Evolutionary conservation across 1,140 invertebrate species (phyloP).

Genomic region (Diuraphis noxia): DNA sequence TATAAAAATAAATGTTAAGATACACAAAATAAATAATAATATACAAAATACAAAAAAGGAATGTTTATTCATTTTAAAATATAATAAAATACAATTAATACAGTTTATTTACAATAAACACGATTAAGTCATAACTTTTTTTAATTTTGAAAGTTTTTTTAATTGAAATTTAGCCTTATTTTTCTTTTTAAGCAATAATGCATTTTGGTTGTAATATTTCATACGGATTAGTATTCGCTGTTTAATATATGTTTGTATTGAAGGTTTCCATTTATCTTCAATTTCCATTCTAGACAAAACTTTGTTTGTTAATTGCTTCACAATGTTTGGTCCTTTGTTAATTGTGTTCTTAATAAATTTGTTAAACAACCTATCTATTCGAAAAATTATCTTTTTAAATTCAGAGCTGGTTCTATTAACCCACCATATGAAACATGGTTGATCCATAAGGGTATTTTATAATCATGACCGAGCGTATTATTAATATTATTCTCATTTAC

Average conservation of each 20-base stretch:
- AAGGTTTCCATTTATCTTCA: background rate
- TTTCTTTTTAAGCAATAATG: background rate
- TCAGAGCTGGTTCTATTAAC: background rate
- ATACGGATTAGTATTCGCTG: background rate
- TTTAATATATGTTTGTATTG: background rate
- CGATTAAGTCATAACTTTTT: background rate
- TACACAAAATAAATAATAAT: too few relatives aligned
- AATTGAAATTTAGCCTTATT: background rate
- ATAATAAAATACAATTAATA: too few relatives aligned
- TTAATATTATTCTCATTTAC: too few relatives aligned
- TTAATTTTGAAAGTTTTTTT: background rate
- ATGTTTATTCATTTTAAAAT: too few relatives aligned
- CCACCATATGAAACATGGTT: too few relatives aligned
- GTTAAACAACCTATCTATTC: background rate
- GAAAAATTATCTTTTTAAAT: background rate
- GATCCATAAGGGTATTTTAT: too few relatives aligned
- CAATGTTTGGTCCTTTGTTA: background rate
- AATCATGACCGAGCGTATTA: too few relatives aligned
- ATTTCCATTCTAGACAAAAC: background rate
- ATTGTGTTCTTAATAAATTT: background rate
- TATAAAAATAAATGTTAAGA: too few relatives aligned
- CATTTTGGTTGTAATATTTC: background rate
- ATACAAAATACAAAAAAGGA: too few relatives aligned
- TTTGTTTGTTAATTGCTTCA: background rate
- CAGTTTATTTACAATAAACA: too few relatives aligned